These are phyloP conservation scores for Sebastes dallii DNA, from an alignment of 2,797 vertebrate genomes.

Conservation along the genomic window DNA sequence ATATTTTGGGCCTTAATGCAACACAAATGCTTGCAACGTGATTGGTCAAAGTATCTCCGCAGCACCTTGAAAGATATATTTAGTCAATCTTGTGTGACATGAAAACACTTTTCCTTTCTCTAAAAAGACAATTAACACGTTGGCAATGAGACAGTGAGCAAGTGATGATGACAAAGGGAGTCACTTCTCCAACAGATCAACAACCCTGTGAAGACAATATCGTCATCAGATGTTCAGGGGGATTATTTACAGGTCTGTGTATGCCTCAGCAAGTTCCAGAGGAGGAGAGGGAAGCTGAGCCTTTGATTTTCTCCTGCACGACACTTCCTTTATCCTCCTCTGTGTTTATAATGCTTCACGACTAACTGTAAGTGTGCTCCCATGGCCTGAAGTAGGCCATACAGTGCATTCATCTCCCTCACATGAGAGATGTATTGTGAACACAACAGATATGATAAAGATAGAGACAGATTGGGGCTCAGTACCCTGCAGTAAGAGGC, in stretches of 20 bases:
- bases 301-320: not conserved
- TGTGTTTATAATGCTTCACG: not conserved
- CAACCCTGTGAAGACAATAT: not conserved
- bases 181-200: not conserved
- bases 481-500: conserved; percentile 3
- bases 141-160: not conserved
- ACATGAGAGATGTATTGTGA: not conserved
- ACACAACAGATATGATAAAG: conserved; percentile 9
- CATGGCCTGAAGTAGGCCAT: not conserved
- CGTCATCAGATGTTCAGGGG: not conserved
- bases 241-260: conserved; percentile 34
- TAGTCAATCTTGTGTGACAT: not conserved
- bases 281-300: not conserved
- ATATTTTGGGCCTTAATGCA: conserved; percentile 2
- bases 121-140: not conserved
- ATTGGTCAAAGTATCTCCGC: not conserved
- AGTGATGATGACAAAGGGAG: not conserved
- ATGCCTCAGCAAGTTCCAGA: conserved; percentile 19
- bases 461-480: conserved; percentile 32
- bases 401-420: not conserved
- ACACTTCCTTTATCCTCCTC: not conserved
- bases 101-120: not conserved
- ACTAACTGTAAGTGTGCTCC: not conserved
- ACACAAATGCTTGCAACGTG: not conserved
- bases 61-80: conserved; percentile 16